Base-by-base conservation (phyloP, 2,113 vertebrate genomes). In the Myiagra hebetior region DNA sequence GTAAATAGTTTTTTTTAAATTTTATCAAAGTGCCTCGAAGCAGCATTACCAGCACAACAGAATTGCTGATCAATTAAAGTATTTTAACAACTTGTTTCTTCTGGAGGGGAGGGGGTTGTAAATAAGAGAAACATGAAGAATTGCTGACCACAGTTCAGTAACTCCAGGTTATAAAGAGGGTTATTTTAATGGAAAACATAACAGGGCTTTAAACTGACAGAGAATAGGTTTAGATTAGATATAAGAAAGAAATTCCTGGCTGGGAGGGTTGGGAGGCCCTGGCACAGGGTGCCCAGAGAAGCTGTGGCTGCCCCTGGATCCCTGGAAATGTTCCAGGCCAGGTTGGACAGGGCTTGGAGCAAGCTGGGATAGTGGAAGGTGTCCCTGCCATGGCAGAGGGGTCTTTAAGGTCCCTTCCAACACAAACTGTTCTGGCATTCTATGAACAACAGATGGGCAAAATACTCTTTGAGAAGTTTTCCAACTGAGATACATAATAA, bases 311-410 rank as follows among this genome's bases (percentile, higher is more conserved):
- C 9, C 18, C 27, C 47, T 76, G 62, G 53, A 47, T 28, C 35
- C 41, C 49, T 70, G 49, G 31, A 1, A 28, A 7, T 28, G 31
- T 5, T 2, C 63, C 5, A 56, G 13, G 35, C 31, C 49, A 56
- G 63, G 56, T 0, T 56, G 55, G 41, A 55, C 0, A 0, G n/a
- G 14, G 21, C 15, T 47, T 55, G 49, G 79, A 77, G 56, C 22
- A 42, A 0, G 30, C 56, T 70, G 56, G 22, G 10, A 11, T 0
- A 12, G 41, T 63, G 49, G 49, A 20, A 84, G 17, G 4, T 55
- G 55, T 42, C 41, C 11, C 33, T 47, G n/a, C 7, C 9, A 8
- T 30, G 52, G 11, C 28, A 75, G 53, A 75, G 53, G 46, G 33
- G 20, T 7, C 39, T 69, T 31, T 56, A 56, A 37, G 41, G 23